phyloP scores from a whole-genome alignment of 2,888 invertebrate genomes.

The Eristalis pertinax region DNA sequence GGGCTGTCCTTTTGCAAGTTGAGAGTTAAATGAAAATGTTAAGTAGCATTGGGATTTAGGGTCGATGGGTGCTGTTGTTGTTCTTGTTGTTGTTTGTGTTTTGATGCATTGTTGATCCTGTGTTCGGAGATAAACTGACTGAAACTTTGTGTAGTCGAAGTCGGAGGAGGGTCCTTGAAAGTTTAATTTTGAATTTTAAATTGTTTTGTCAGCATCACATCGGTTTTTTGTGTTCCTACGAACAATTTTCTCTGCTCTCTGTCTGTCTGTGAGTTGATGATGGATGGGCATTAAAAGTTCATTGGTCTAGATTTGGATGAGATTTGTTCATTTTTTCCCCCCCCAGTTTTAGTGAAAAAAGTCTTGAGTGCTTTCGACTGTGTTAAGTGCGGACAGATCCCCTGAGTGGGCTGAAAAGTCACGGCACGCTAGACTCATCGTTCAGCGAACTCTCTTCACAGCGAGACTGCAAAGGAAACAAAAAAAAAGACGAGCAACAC shows the following conservation, averaged over 20 bases:
- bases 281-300: conserved; percentile 63
- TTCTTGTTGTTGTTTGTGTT: conserved; percentile 22
- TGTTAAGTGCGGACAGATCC: no score
- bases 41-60: conserved; percentile 67
- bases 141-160: neutral
- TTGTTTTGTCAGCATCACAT: conserved; percentile 11
- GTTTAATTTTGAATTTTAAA: conserved; percentile 71
- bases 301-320: conserved; percentile 62
- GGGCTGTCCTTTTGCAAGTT: conserved; percentile 66
- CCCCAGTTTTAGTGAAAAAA: no score
- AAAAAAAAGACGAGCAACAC: no score
- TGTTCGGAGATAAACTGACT: conserved; percentile 53
- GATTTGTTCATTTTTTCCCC: no score
- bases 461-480: no score
- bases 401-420: no score
- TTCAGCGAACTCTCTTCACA: no score
- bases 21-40: conserved; percentile 72
- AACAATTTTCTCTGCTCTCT: conserved; percentile 15
- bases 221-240: conserved; percentile 6
- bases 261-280: conserved; percentile 52
- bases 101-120: conserved; percentile 47
- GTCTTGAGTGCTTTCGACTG: no score
- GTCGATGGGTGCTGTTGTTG: conserved; percentile 58
- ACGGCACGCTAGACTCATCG: no score
- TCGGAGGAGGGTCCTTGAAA: conserved; percentile 48